phyloP scores from a whole-genome alignment of 2,888 invertebrate genomes.

The Apodemia hepburni region DNA sequence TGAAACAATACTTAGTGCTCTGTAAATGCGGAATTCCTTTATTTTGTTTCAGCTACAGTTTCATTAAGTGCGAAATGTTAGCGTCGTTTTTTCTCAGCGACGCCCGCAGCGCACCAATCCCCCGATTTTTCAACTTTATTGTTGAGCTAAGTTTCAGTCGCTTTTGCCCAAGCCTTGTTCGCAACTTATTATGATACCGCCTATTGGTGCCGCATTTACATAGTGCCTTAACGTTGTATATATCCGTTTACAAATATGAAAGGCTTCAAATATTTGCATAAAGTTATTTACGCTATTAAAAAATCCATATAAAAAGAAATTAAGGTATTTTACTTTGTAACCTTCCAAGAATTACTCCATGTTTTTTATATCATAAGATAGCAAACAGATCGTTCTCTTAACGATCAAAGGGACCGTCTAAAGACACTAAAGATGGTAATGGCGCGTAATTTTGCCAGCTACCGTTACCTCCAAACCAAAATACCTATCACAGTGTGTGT shows the following conservation, averaged over 20 bases:
- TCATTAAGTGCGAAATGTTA: constrained; percentile 76
- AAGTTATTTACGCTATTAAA: not conserved
- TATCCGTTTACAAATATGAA: constrained; percentile 7
- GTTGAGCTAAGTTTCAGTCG: constrained; percentile 56
- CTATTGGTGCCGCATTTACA: constrained; percentile 35
- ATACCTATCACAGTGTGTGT: too few relatives aligned
- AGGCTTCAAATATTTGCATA: not conserved
- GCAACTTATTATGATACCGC: constrained; percentile 52
- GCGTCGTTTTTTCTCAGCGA: constrained; percentile 65
- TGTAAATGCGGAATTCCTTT: constrained; percentile 67
- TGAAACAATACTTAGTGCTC: constrained; percentile 60
- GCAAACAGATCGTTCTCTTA: too few relatives aligned
- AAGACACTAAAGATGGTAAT: too few relatives aligned
- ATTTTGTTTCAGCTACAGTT: constrained; percentile 73
- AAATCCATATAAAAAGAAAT: not conserved
- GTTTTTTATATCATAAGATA: too few relatives aligned
- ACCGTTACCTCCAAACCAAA: too few relatives aligned
- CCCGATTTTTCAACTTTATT: constrained; percentile 75
- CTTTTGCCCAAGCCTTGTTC: constrained; percentile 46
- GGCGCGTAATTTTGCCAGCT: too few relatives aligned
- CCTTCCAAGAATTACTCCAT: too few relatives aligned
- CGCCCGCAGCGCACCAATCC: constrained; percentile 61
- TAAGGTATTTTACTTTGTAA: too few relatives aligned
- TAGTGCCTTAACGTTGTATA: constrained; percentile 2
- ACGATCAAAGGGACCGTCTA: too few relatives aligned